phyloP scores from a whole-genome alignment of 2,888 invertebrate genomes.

The Meiosimyza platycephala region DNA sequence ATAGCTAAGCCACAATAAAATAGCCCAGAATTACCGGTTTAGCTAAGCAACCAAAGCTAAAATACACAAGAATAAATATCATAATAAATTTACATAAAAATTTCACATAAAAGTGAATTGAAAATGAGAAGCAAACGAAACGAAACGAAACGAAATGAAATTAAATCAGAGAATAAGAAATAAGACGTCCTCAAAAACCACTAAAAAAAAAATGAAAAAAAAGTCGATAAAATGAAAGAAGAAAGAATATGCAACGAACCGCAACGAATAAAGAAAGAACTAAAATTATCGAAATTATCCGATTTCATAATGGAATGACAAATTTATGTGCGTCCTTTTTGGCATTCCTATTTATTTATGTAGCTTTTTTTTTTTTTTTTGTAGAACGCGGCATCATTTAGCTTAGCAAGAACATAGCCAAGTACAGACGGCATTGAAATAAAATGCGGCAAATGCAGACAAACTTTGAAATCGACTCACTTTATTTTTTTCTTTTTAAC shows the following conservation, averaged over 20 bases:
- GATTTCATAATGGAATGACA: conserved; percentile 29
- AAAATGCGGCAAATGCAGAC: not conserved
- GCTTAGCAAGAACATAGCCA: conserved; percentile 4
- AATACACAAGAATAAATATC: not conserved
- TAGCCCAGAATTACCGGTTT: no score
- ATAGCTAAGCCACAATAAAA: no score
- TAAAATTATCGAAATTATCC: conserved; percentile 29
- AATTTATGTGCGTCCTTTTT: conserved; percentile 12
- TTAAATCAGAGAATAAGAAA: conserved; percentile 38
- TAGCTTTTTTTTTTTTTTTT: conserved; percentile 12
- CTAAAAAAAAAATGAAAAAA: not conserved
- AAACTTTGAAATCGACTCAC: conserved; percentile 2
- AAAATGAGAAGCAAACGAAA: conserved; percentile 5
- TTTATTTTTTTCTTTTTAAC: not conserved
- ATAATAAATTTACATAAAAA: not conserved
- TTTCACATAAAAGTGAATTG: conserved; percentile 25
- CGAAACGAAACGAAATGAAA: conserved; percentile 29
- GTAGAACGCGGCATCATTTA: not conserved
- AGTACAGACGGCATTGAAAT: not conserved
- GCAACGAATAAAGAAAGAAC: conserved; percentile 10
- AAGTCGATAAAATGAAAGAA: not conserved
- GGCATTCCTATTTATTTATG: not conserved
- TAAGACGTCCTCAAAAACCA: not conserved
- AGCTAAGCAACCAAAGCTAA: not conserved
- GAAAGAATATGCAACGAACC: not conserved